A percentile compares a stretch with the other conserved stretches of the same genome.
Conservation (phyloP, 2,797 vertebrate genomes). For the Poecilia gillii region DNA sequence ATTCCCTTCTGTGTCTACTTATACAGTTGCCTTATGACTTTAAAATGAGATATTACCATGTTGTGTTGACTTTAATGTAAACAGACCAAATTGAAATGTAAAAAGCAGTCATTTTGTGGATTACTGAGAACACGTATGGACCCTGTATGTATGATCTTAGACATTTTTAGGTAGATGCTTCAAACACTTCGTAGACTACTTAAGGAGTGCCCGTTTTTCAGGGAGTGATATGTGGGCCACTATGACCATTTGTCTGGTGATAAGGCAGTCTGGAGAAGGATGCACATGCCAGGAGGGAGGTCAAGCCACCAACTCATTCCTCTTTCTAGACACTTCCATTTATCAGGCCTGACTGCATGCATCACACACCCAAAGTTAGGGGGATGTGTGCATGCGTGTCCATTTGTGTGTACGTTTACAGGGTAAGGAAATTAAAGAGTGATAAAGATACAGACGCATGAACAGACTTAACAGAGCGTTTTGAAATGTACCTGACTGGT, state of each 20-base stretch:
- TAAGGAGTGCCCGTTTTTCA: slow-evolving; percentile 47
- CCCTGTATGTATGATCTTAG: slow-evolving; percentile 40
- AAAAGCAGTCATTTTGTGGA: neutral
- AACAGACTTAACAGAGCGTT: slow-evolving; percentile 8
- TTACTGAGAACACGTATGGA: slow-evolving; percentile 9
- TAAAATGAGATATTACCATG: neutral
- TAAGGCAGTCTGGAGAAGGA: slow-evolving; percentile 73
- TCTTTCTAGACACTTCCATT: slow-evolving; percentile 75
- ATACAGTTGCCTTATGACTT: neutral
- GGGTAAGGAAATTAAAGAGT: slow-evolving; percentile 4
- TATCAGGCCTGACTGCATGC: slow-evolving; percentile 72
- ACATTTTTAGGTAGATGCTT: slow-evolving; percentile 19
- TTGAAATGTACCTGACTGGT: neutral
- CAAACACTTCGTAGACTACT: slow-evolving; percentile 47
- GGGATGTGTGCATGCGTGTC: slow-evolving; percentile 20
- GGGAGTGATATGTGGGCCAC: slow-evolving; percentile 62
- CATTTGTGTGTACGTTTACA: slow-evolving; percentile 11
- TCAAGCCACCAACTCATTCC: slow-evolving; percentile 76
- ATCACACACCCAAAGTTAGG: slow-evolving; percentile 67
- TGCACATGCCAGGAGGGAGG: slow-evolving; percentile 79
- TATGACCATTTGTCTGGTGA: slow-evolving; percentile 73
- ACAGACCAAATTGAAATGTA: neutral
- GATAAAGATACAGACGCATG: slow-evolving; percentile 27
- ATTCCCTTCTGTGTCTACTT: neutral
- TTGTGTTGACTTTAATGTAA: neutral